Percentiles rank a stretch among this genome's conserved stretches.
Conservation (phyloP, 2,113 vertebrate species). For the Lasiurus borealis region DNA sequence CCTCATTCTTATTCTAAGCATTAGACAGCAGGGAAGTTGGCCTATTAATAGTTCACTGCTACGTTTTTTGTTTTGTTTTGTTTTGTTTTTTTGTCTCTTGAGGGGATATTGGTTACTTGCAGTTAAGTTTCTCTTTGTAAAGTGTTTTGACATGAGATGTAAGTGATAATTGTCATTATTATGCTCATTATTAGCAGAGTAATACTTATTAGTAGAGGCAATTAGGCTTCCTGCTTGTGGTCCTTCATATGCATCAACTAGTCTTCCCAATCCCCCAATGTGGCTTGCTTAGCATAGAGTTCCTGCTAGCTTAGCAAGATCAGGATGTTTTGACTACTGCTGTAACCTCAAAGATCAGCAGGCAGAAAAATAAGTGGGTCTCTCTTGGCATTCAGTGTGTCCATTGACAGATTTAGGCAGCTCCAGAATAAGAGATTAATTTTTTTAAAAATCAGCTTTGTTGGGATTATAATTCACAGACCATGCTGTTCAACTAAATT, state of each 20-base stretch:
- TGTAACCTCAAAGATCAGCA: not conserved
- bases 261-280: not conserved
- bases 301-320: not conserved
- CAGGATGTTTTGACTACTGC: not conserved
- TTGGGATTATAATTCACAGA: not conserved
- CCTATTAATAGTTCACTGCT: not conserved
- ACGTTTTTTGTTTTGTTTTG: no score
- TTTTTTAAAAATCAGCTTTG: not conserved
- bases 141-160: not conserved
- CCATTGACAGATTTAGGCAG: not conserved
- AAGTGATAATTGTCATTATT: conserved; percentile 16
- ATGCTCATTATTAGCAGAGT: not conserved
- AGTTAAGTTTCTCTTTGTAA: conserved; percentile 41
- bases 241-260: not conserved
- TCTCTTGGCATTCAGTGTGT: not conserved
- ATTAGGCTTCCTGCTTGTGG: not conserved
- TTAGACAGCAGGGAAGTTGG: not conserved
- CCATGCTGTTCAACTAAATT: not conserved
- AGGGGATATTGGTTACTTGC: not conserved
- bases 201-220: not conserved
- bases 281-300: not conserved
- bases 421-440: not conserved
- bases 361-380: not conserved
- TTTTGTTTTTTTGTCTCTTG: not conserved
- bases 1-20: not conserved